These are phyloP conservation scores for Phyllotis vaccarum DNA, from an alignment of 2,797 vertebrate genomes.

Conservation along the genomic window DNA sequence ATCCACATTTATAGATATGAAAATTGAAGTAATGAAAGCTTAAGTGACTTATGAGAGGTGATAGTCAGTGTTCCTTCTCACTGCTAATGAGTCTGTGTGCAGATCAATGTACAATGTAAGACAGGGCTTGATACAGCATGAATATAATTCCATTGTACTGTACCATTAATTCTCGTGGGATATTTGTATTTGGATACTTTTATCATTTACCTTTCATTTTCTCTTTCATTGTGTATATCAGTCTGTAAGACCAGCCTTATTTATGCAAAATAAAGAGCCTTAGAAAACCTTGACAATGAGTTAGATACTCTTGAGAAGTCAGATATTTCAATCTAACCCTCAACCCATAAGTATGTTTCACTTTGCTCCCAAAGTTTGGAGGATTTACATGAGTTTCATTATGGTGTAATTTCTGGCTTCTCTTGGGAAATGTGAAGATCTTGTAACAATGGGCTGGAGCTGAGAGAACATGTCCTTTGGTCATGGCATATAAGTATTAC, in stretches of 20 bases:
- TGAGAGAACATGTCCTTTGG: too few species aligned
- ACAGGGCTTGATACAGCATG: background rate
- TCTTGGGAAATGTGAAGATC: background rate
- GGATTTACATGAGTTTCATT: background rate
- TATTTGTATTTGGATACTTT: background rate
- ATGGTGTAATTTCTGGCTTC: background rate
- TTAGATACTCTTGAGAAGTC: background rate
- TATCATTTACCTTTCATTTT: background rate
- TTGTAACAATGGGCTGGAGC: background rate
- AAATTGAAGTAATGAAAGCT: constrained; percentile 3
- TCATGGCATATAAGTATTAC: too few species aligned
- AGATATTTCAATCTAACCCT: background rate
- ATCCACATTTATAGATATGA: background rate
- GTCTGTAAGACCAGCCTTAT: background rate
- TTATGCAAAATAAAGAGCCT: background rate
- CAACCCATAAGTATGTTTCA: background rate
- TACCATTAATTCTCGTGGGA: background rate
- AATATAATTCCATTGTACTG: background rate
- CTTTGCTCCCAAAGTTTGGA: background rate
- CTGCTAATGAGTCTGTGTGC: background rate
- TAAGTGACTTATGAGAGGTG: background rate
- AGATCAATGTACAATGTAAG: background rate
- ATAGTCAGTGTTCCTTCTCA: background rate
- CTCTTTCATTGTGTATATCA: background rate
- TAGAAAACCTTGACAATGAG: background rate